Base-by-base conservation (phyloP, 1,140 invertebrate species). In the Drosophila serrata region DNA sequence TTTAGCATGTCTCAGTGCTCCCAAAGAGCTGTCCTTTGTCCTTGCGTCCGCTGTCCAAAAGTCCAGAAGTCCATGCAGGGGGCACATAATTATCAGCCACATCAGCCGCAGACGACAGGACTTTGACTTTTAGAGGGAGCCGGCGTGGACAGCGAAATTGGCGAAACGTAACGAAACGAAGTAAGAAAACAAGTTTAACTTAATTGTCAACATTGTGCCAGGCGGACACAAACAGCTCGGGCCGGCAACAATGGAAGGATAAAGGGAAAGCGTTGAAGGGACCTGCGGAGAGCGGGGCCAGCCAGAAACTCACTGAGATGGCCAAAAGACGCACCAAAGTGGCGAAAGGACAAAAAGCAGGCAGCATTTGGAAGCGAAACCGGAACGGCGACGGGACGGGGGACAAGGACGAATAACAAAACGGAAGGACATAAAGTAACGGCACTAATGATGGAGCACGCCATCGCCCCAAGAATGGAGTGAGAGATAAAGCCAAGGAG, bases 101-200 rank as follows among this genome's bases (percentile, higher is more conserved):
- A 87, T 82, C 84, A 80, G 84, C 75, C 70, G 49, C 84, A 87
- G 82, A 85, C 82, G 79, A 70, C 68, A 49, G 67, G 69, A 82
- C 80, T 90, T 88, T 87, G 84, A 88, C 82, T 88, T 88, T 88
- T 81, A 80, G 33, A 37, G 19, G 24, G 39, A 22, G 45, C 56
- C 49, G 7, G 8, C 46, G 17, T 15, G 31, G 49, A 55, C 51
- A 13, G 35, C 62, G 59, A 58, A 87, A 86, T 82, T 88, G 82
- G 73, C 72, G 60, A 77, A 77, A 87, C 68, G 68, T 72, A 85
- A 69, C 82, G 75, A 86, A 87, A 84, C 84, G 72, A 88, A 87
- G 84, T 80, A 90, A 65, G 80, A 87, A 87, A 87, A 84, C 84
- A 87, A 87, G 84, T 88, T 87, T 84, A 87, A 87, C 84, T 87